These are phyloP conservation scores for Lasioglossum morio DNA, from an alignment of 2,888 invertebrate genomes.

Conservation along the genomic window DNA sequence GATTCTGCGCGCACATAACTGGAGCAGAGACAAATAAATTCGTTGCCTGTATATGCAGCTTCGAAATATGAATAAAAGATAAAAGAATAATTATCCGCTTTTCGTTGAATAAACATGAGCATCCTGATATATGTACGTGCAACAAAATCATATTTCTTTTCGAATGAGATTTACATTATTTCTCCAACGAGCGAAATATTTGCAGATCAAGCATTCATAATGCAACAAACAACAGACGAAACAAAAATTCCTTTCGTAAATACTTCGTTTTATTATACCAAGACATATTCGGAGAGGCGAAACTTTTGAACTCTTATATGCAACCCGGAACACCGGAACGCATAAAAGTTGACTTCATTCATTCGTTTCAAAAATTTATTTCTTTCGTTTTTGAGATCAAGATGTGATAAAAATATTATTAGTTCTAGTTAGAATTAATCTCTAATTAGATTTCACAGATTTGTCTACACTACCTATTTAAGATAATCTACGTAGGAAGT, in stretches of 20 bases:
- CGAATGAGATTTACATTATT: conserved; percentile 7
- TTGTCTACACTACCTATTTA: neutral
- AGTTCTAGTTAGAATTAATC: neutral
- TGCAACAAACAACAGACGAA: neutral
- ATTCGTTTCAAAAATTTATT: neutral
- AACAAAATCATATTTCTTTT: conserved; percentile 3
- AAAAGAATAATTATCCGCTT: conserved; percentile 10
- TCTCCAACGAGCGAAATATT: neutral
- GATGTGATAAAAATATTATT: neutral
- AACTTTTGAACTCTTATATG: neutral
- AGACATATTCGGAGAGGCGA: neutral
- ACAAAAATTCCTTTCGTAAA: neutral
- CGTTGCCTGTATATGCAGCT: neutral
- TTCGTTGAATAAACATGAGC: conserved; percentile 3
- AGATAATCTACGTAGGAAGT: neutral
- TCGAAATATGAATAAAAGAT: neutral
- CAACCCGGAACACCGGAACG: neutral
- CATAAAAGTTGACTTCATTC: neutral
- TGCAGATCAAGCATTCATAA: neutral
- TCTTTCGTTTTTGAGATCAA: neutral
- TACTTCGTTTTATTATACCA: neutral
- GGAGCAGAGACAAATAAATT: neutral
- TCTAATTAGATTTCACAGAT: neutral
- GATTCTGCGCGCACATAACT: neutral
- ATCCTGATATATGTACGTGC: neutral